Conservation (phyloP, 1,140 invertebrate species). For the Bombus haemorrhoidalis region DNA sequence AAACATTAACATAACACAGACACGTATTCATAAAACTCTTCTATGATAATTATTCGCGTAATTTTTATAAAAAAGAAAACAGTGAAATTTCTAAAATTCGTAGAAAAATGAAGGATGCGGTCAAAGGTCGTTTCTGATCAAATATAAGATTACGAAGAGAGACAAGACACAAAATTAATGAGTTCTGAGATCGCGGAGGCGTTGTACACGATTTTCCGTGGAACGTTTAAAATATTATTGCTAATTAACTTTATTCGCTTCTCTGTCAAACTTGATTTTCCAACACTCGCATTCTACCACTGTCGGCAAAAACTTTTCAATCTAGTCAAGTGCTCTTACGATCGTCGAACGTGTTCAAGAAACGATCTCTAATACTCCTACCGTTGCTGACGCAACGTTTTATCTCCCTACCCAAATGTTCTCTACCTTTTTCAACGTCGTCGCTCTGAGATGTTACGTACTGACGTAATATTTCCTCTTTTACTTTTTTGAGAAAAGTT, state of each 20-base stretch:
- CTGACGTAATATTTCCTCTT: not conserved
- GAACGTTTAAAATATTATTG: not conserved
- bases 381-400: slow-evolving; percentile 2
- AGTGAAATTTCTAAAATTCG: not conserved
- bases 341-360: not conserved
- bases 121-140: not conserved
- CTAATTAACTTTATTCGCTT: not conserved
- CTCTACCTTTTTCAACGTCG: not conserved
- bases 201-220: not conserved
- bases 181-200: not conserved
- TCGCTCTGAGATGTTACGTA: not conserved
- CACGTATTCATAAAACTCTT: too few species aligned
- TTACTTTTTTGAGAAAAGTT: not conserved
- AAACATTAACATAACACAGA: too few species aligned
- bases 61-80: too few species aligned
- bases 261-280: not conserved
- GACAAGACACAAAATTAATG: too few species aligned
- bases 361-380: not conserved
- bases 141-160: not conserved
- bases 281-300: too few species aligned
- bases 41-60: too few species aligned
- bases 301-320: slow-evolving; percentile 3
- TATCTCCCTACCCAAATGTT: not conserved
- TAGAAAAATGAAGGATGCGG: not conserved
- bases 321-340: not conserved